Evolutionary conservation across 1,140 invertebrate genomes (phyloP).

Genomic region (Micrasema minimum): DNA sequence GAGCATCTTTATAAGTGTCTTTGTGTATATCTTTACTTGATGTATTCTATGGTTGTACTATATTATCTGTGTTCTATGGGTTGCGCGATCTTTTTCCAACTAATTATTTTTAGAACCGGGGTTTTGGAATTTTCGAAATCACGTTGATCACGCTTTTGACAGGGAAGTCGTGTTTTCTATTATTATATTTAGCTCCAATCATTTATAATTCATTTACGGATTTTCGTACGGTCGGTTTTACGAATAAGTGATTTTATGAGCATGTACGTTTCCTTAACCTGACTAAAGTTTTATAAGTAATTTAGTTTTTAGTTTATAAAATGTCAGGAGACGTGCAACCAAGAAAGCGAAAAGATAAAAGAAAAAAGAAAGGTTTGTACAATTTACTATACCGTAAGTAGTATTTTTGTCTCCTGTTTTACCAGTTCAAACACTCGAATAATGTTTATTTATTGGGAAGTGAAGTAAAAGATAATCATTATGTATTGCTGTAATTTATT

Average conservation of each 20-base stretch:
- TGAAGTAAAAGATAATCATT: too few species aligned
- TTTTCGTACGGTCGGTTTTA: neutral
- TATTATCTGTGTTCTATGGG: too few species aligned
- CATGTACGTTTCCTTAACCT: constrained; percentile 34
- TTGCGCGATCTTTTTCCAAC: constrained; percentile 20
- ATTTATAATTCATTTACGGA: constrained; percentile 8
- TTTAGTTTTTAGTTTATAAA: constrained; percentile 19
- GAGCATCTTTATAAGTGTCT: too few species aligned
- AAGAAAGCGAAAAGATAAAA: constrained; percentile 77
- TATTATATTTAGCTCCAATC: constrained; percentile 25
- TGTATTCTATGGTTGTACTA: too few species aligned
- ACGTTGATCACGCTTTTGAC: constrained; percentile 38
- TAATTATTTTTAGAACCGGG: constrained; percentile 44
- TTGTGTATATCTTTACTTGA: too few species aligned
- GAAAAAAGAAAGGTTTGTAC: constrained; percentile 73
- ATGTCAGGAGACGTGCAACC: constrained; percentile 80
- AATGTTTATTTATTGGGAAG: neutral
- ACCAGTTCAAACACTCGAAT: too few species aligned
- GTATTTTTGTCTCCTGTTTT: too few species aligned
- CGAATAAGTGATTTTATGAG: constrained; percentile 5
- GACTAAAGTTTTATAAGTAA: constrained; percentile 16
- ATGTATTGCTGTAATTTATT: too few species aligned
- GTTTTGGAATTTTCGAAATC: constrained; percentile 42
- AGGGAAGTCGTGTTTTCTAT: constrained; percentile 25
- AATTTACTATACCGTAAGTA: constrained; percentile 35